A percentile compares a stretch with the other conserved stretches of the same genome.
Evolutionary conservation across 2,797 vertebrate species (phyloP).

Genomic region (Anguilla obscura): DNA sequence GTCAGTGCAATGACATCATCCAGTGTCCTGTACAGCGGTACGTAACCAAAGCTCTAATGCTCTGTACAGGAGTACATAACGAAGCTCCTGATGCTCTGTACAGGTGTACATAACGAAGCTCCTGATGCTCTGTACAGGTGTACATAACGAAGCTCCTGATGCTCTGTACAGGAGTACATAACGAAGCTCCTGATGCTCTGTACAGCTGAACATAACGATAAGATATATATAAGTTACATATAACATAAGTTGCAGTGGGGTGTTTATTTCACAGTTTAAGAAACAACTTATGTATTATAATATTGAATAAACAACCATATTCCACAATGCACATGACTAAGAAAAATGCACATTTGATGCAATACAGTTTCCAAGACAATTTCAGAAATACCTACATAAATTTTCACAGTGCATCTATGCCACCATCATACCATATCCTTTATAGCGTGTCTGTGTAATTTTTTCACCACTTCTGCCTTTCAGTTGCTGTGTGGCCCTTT

Average conservation of each 20-base stretch:
- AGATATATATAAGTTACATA: neutral
- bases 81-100: no score
- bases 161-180: no score
- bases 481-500: conserved; percentile 99
- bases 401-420: conserved; percentile 84
- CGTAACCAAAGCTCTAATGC: neutral
- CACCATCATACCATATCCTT: no score
- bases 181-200: no score
- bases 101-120: no score
- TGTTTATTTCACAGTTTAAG: neutral
- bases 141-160: neutral
- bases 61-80: no score
- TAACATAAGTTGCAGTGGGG: neutral
- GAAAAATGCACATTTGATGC: neutral
- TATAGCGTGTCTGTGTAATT: conserved; percentile 80
- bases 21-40: no score
- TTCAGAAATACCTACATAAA: conserved; percentile 86
- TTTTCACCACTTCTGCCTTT: conserved; percentile 99
- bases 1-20: no score
- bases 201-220: neutral
- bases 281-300: neutral
- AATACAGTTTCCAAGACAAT: neutral
- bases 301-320: neutral
- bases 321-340: neutral
- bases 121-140: no score